Base-by-base conservation (phyloP, 2,888 invertebrate species). In the Ophion obscuratus region DNA sequence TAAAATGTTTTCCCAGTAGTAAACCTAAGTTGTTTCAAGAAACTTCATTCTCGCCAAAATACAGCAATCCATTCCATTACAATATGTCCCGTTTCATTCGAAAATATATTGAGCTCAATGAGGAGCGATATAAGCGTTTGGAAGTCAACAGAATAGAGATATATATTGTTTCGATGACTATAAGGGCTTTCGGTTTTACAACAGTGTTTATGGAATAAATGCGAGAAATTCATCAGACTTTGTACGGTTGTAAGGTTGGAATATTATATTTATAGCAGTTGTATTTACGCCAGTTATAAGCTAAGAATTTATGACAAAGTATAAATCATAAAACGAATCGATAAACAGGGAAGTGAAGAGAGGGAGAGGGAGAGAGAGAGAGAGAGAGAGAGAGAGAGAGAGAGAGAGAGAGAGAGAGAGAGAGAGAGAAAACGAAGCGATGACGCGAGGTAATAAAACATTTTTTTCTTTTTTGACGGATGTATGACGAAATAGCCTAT, bases 381-480 rank as follows among this genome's bases (percentile, higher is more conserved):
- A 36, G 59, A 59, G 57, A 64, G 74, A 24, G 73, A 20, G 24
- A 24, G 24, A 24, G 24, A 1, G 24, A 24, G 1, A 47, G 47
- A 47, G 47, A 47, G 14, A 17, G 14, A 17, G 17, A 70, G 27
- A 57, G 62, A n/a, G 31, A 27, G 53, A 66, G 44, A 59, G 17
- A 40, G 59, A 47, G 57, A 64, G 75, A 27, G 73, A 24, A 24
- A 61, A 67, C 67, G 77, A 31, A 40, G 79, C 67, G 67, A 24
- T 66, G 76, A 83, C 68, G 66, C 64, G 80, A 70, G 67, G 73
- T 83, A 85, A 78, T 70, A 70, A 70, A 70, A 70, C 53, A 20
- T 53, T 70, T 83, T 77, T 70, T 83, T 77, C 82, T 74, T 73
- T 83, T 74, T 66, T 85, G 80, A 87, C 85, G 83, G 76, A 87